Conservation (phyloP, 2,797 vertebrate species). For the Intellagama lesueurii region DNA sequence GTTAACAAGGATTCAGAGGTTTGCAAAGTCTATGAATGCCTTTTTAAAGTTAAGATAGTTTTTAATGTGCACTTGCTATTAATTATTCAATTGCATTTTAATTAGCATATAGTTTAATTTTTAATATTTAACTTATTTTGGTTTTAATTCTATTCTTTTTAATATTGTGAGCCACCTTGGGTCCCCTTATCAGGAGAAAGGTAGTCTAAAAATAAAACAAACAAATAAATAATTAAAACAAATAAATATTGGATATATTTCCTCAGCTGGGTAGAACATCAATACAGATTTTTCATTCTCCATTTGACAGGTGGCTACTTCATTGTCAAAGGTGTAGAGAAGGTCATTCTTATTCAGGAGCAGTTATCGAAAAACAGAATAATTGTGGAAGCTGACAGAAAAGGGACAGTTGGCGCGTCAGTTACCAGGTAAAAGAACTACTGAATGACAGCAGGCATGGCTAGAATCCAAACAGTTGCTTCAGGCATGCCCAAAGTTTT, state of each 20-base stretch:
- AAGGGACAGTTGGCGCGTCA: constrained; percentile 95
- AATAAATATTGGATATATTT: neutral
- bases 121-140: no score
- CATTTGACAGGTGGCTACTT: constrained; percentile 91
- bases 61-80: no score
- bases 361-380: constrained; percentile 99
- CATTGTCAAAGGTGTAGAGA: constrained; percentile 98
- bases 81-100: no score
- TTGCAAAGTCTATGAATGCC: neutral
- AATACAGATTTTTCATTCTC: constrained; percentile 32
- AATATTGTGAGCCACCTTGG: no score
- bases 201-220: no score
- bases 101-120: no score
- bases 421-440: constrained; percentile 89
- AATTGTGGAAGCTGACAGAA: constrained; percentile 97
- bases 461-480: neutral
- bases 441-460: neutral
- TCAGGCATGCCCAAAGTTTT: neutral
- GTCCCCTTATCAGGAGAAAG: no score
- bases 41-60: no score
- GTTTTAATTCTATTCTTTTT: no score
- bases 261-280: neutral
- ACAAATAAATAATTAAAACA: no score
- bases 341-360: constrained; percentile 98
- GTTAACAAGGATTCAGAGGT: neutral